Conservation (phyloP, 2,888 invertebrate genomes). For the Microctonus brassicae region DNA sequence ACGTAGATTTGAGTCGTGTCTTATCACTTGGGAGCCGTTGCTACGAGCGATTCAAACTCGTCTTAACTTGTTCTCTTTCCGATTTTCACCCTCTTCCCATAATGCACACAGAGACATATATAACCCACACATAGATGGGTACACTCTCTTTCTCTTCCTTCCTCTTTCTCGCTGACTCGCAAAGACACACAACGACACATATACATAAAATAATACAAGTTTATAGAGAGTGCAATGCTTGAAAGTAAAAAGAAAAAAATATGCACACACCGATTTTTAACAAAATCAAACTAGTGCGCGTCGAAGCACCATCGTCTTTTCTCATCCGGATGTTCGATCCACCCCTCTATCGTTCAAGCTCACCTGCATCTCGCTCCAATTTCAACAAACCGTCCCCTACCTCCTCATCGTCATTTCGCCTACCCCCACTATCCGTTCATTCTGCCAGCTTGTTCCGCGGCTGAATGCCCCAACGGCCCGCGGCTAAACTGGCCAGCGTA, state of each 20-base stretch:
- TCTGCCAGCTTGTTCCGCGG: conserved; percentile 18
- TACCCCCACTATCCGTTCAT: background rate
- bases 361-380: background rate
- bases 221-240: too few species aligned
- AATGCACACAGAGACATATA: too few species aligned
- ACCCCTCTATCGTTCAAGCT: background rate
- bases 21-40: conserved; percentile 60
- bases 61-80: conserved; percentile 2
- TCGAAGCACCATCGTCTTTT: background rate
- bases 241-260: background rate
- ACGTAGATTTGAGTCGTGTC: conserved; percentile 63
- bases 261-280: conserved; percentile 22
- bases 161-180: conserved; percentile 8
- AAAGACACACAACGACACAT: background rate
- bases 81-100: background rate
- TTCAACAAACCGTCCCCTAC: background rate
- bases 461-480: conserved; percentile 30
- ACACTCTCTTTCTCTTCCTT: too few species aligned
- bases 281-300: conserved; percentile 19
- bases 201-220: background rate
- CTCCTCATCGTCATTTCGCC: background rate
- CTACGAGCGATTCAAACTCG: conserved; percentile 45
- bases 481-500: conserved; percentile 19
- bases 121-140: too few species aligned
- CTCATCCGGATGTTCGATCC: background rate